phyloP scores from a whole-genome alignment of 2,888 invertebrate genomes.

The Germaria angustata region DNA sequence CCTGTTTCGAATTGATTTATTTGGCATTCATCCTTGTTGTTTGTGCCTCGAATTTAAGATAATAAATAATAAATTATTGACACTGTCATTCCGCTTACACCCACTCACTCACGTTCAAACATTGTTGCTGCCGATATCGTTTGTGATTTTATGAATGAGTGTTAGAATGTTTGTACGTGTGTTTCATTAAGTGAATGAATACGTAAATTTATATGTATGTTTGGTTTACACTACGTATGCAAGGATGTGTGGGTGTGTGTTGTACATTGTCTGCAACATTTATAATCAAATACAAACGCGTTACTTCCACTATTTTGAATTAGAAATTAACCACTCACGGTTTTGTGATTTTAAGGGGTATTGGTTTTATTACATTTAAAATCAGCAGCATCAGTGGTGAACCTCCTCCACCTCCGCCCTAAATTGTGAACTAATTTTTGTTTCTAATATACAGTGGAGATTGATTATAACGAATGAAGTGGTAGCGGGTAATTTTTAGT shows the following conservation, averaged over 20 bases:
- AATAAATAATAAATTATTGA: conserved; percentile 63
- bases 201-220: not conserved
- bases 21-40: conserved; percentile 31
- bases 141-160: conserved; percentile 13
- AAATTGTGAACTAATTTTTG: no score
- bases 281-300: conserved; percentile 41
- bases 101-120: not conserved
- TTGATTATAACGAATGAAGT: no score
- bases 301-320: conserved; percentile 18
- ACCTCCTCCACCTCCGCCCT: not conserved
- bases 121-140: conserved; percentile 14
- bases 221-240: not conserved
- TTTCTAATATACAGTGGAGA: no score
- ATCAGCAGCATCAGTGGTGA: conserved; percentile 1
- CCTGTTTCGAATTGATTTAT: conserved; percentile 39
- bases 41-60: conserved; percentile 23
- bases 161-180: not conserved
- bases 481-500: no score
- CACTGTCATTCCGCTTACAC: conserved; percentile 29
- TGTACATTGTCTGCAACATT: conserved; percentile 23
- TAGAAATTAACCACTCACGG: conserved; percentile 54
- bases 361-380: conserved; percentile 39
- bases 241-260: no score
- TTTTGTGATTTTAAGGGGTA: conserved; percentile 46
- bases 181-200: not conserved